These are phyloP conservation scores for Oscheius sp. DNA, from an alignment of 1,140 invertebrate species.

Conservation along the genomic window DNA sequence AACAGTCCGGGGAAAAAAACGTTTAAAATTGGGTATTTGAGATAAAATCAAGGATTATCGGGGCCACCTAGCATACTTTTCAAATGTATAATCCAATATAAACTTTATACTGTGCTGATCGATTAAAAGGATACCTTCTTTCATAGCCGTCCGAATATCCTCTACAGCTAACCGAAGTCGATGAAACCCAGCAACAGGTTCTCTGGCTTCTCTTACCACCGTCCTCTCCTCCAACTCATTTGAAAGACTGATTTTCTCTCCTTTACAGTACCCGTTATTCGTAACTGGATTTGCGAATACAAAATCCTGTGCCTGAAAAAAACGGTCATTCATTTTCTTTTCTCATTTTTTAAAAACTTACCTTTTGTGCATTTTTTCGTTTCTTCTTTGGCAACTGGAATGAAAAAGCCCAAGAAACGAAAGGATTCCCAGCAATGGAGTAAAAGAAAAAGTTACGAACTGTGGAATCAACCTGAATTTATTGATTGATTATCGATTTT, in stretches of 20 bases:
- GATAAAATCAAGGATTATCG: slow-evolving; percentile 38
- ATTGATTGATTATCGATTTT: neutral
- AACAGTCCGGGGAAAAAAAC: too few relatives aligned
- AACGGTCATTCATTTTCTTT: neutral
- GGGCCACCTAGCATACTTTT: too few relatives aligned
- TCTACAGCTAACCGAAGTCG: slow-evolving; percentile 2
- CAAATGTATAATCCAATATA: too few relatives aligned
- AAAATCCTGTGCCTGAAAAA: slow-evolving; percentile 5
- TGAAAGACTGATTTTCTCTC: too few relatives aligned
- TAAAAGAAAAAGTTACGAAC: slow-evolving; percentile 50
- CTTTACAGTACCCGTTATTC: slow-evolving; percentile 26
- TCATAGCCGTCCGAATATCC: slow-evolving; percentile 24
- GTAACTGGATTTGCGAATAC: slow-evolving; percentile 12
- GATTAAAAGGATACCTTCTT: slow-evolving; percentile 43
- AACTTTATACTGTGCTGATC: too few relatives aligned
- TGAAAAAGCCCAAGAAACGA: slow-evolving; percentile 47
- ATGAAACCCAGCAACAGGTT: neutral
- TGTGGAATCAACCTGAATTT: slow-evolving; percentile 37
- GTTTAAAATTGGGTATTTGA: too few relatives aligned
- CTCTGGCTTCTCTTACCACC: too few relatives aligned
- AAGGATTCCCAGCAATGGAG: slow-evolving; percentile 46
- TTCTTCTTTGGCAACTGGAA: slow-evolving; percentile 47
- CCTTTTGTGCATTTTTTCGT: neutral
- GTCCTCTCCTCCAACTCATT: too few relatives aligned
- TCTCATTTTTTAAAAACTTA: neutral